Conservation (phyloP, 2,797 vertebrate genomes). For the Lutjanus campechanus region DNA sequence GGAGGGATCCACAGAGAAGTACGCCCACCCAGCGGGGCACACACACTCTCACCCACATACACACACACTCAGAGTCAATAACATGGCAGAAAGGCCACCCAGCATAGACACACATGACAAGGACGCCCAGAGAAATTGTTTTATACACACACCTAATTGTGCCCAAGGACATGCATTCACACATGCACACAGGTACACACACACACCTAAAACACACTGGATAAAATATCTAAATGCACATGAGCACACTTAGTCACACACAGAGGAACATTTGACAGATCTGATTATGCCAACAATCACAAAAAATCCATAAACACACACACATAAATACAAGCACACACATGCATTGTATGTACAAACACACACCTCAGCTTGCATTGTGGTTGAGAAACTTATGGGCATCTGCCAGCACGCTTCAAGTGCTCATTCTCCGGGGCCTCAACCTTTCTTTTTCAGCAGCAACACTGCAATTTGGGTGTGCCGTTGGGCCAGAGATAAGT, state of each 20-base stretch:
- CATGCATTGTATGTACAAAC: slow-evolving; percentile 39
- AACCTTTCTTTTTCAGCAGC: slow-evolving; percentile 77
- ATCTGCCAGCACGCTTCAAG: slow-evolving; percentile 69
- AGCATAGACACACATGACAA: slow-evolving; percentile 18
- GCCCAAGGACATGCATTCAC: slow-evolving; percentile 31
- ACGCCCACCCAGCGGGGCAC: slow-evolving; percentile 41
- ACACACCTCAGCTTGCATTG: slow-evolving; percentile 61
- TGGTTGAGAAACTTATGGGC: slow-evolving; percentile 61
- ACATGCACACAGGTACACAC: not conserved
- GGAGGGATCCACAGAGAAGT: slow-evolving; percentile 29
- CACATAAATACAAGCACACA: not conserved
- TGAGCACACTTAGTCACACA: slow-evolving; percentile 23
- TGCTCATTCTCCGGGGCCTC: slow-evolving; percentile 66
- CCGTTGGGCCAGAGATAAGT: slow-evolving; percentile 80
- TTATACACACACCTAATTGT: slow-evolving; percentile 32
- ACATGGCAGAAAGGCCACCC: not conserved
- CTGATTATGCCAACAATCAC: slow-evolving; percentile 11
- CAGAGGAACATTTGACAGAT: slow-evolving; percentile 17
- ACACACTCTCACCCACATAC: slow-evolving; percentile 4
- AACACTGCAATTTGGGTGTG: slow-evolving; percentile 83
- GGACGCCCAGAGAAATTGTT: slow-evolving; percentile 25
- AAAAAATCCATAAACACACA: slow-evolving; percentile 23
- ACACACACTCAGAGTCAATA: slow-evolving; percentile 9
- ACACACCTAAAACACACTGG: slow-evolving; percentile 9
- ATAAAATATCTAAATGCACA: slow-evolving; percentile 1